Conservation (phyloP, 35 echinoderm and acorn worm genomes). For the Diadema setosum region DNA sequence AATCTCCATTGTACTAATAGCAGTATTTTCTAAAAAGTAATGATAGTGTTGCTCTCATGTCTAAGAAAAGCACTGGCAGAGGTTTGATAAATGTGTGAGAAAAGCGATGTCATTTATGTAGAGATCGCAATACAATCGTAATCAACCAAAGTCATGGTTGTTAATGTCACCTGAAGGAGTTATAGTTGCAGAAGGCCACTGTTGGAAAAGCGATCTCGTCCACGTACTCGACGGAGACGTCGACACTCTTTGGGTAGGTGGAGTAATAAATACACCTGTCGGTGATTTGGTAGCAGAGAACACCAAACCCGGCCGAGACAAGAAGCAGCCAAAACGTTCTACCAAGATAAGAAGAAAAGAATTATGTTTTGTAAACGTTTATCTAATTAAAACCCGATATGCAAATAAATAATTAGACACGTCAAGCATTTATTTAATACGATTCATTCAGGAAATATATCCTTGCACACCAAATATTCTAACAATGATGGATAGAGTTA, state of each 20-base stretch:
- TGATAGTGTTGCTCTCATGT: neutral
- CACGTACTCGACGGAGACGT: neutral
- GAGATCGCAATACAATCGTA: neutral
- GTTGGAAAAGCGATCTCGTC: neutral
- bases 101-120: neutral
- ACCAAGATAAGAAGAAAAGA: neutral
- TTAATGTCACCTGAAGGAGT: constrained; percentile 1
- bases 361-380: too few relatives aligned
- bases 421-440: too few relatives aligned
- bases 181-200: neutral
- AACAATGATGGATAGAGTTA: too few relatives aligned
- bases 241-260: neutral
- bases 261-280: neutral
- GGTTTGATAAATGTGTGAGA: neutral
- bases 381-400: too few relatives aligned
- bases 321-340: neutral
- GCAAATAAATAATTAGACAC: too few relatives aligned
- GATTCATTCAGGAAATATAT: too few relatives aligned
- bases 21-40: neutral
- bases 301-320: neutral
- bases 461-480: too few relatives aligned
- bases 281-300: neutral
- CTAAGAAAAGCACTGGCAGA: neutral
- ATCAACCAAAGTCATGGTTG: neutral
- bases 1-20: neutral